Conservation (phyloP, 2,888 invertebrate genomes). For the Ferdinandea cuprea region DNA sequence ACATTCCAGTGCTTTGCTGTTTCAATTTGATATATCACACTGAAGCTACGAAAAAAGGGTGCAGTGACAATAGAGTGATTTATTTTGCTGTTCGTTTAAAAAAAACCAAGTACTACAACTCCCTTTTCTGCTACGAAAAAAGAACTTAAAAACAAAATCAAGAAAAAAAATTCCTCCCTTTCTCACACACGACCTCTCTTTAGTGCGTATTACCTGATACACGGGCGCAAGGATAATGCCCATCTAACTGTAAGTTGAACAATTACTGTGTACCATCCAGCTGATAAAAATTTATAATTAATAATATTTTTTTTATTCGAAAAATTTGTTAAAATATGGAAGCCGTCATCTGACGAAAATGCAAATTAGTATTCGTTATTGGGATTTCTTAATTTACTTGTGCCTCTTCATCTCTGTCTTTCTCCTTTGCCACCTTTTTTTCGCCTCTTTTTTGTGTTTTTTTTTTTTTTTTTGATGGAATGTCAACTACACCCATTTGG, state of each 20-base stretch:
- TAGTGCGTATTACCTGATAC: slow-evolving; percentile 24
- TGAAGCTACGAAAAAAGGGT: slow-evolving; percentile 33
- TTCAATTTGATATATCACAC: slow-evolving; percentile 17
- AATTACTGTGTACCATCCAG: slow-evolving; percentile 20
- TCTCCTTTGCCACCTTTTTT: slow-evolving; percentile 28
- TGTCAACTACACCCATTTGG: slow-evolving; percentile 67
- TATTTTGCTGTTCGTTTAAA: slow-evolving; percentile 5
- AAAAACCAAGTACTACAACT: slow-evolving; percentile 24
- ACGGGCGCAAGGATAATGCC: slow-evolving; percentile 50
- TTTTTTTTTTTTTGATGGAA: slow-evolving; percentile 25
- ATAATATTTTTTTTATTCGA: neutral
- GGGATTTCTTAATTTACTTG: slow-evolving; percentile 37
- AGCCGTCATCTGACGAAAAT: slow-evolving; percentile 27
- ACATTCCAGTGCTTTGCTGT: slow-evolving; percentile 31
- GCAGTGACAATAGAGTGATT: slow-evolving; percentile 38
- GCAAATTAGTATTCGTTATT: slow-evolving; percentile 36
- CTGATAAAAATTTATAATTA: slow-evolving; percentile 15
- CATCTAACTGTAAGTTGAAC: slow-evolving; percentile 49
- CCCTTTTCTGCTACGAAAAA: slow-evolving; percentile 1
- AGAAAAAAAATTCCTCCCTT: slow-evolving; percentile 19
- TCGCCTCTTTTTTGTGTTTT: slow-evolving; percentile 10
- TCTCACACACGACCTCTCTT: slow-evolving; percentile 22
- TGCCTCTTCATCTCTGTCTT: slow-evolving; percentile 23
- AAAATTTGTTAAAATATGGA: slow-evolving; percentile 48
- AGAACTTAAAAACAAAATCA: neutral